These are phyloP conservation scores for Paracentrotus lividus DNA, from an alignment of 53 echinoderm and acorn worm species.

Conservation along the genomic window DNA sequence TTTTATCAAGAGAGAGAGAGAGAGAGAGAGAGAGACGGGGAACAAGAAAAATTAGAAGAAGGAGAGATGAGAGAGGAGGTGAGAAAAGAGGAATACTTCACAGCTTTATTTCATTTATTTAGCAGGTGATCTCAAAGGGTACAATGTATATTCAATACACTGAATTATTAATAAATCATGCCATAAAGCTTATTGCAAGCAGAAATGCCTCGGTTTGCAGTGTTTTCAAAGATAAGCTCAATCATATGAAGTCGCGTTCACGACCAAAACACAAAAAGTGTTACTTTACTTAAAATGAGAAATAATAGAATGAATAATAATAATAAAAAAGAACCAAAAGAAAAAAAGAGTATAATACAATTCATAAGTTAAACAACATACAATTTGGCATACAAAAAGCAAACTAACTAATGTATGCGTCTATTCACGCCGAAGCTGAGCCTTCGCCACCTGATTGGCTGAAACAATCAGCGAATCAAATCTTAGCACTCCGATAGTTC, in stretches of 20 bases:
- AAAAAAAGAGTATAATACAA: neutral
- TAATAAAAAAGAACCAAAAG: neutral
- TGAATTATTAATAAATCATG: neutral
- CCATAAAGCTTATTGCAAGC: too few relatives aligned
- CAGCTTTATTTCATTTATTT: neutral
- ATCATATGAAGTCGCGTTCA: neutral
- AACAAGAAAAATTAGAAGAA: neutral
- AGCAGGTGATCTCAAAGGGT: neutral
- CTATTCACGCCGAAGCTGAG: neutral
- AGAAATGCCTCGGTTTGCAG: too few relatives aligned
- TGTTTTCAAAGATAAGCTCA: too few relatives aligned
- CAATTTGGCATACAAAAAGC: neutral
- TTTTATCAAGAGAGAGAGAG: too few relatives aligned
- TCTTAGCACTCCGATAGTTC: neutral
- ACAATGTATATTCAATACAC: neutral
- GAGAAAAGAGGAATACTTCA: neutral
- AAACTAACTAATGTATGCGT: neutral
- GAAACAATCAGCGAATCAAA: conserved; percentile 26
- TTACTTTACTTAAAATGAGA: neutral
- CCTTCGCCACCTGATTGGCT: neutral
- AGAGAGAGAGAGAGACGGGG: neutral
- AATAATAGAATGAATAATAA: neutral
- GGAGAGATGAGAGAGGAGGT: neutral
- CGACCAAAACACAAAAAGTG: neutral
- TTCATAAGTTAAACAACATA: too few relatives aligned